A percentile compares a stretch with the other conserved stretches of the same genome.
Conservation (phyloP, 1,140 invertebrate species). For the Heliconius nattereri region DNA sequence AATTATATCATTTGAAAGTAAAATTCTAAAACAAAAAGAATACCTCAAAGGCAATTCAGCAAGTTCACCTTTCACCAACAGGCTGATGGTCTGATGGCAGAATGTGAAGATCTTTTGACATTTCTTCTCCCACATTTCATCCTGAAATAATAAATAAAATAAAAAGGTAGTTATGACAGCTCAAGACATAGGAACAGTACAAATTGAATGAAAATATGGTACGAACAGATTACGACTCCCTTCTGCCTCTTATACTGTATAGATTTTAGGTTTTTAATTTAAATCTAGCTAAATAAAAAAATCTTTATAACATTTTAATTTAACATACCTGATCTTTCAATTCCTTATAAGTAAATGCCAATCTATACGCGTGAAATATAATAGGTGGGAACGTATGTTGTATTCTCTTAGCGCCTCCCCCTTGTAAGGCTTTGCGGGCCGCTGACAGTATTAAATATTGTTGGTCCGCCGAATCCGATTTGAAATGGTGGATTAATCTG, state of each 20-base stretch:
- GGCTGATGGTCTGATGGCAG: constrained; percentile 96
- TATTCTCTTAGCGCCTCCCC: constrained; percentile 93
- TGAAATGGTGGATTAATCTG: constrained; percentile 94
- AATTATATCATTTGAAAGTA: too few relatives aligned
- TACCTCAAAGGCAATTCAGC: constrained; percentile 94
- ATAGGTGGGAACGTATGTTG: constrained; percentile 96
- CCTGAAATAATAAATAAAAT: constrained; percentile 79
- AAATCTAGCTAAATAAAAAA: too few relatives aligned
- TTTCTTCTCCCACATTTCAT: constrained; percentile 99
- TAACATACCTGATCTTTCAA: constrained; percentile 85
- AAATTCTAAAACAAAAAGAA: neutral
- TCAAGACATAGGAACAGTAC: too few relatives aligned
- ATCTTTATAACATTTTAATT: too few relatives aligned
- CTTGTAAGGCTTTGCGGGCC: constrained; percentile 94
- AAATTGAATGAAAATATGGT: too few relatives aligned
- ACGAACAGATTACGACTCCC: too few relatives aligned
- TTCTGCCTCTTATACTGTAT: too few relatives aligned
- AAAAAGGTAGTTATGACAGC: too few relatives aligned
- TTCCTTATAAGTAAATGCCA: constrained; percentile 92
- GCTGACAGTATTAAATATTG: constrained; percentile 95
- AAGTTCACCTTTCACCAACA: constrained; percentile 95
- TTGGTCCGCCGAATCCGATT: constrained; percentile 92
- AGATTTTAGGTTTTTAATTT: too few relatives aligned
- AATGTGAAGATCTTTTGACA: constrained; percentile 99
- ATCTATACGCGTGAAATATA: constrained; percentile 96